Conservation (phyloP, 2,888 invertebrate genomes). For the Lobophora halterata region DNA sequence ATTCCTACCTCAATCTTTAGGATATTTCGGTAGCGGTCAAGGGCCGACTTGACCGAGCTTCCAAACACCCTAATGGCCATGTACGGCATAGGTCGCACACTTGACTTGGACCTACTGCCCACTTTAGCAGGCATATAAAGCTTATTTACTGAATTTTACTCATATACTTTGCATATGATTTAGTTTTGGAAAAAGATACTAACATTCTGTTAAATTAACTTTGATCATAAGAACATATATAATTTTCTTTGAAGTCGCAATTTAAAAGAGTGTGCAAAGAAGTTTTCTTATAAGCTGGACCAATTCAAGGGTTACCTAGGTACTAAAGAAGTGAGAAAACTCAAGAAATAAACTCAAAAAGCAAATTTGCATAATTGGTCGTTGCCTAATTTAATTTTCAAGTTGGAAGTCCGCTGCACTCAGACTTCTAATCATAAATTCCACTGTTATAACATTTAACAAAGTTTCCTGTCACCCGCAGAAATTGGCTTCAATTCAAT, state of each 20-base stretch:
- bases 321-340: conserved; percentile 14
- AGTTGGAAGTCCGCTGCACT: conserved; percentile 46
- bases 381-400: conserved; percentile 51
- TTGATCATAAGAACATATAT: too few species aligned
- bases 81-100: conserved; percentile 40
- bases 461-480: conserved; percentile 59
- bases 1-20: conserved; percentile 75
- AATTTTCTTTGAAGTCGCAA: too few species aligned
- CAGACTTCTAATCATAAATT: conserved; percentile 59
- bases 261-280: too few species aligned
- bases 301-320: conserved; percentile 11
- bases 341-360: conserved; percentile 19
- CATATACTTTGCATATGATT: too few species aligned
- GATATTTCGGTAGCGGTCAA: conserved; percentile 73
- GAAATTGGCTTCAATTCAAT: conserved; percentile 56
- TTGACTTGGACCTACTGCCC: conserved; percentile 12
- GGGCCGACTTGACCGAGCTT: conserved; percentile 43
- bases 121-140: conserved; percentile 27
- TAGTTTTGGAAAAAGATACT: too few species aligned
- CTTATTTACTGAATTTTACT: conserved; percentile 4
- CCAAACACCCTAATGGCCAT: conserved; percentile 45
- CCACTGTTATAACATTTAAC: conserved; percentile 58
- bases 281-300: conserved; percentile 1
- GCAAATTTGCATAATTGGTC: conserved; percentile 35
- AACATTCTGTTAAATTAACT: too few species aligned